Conservation (phyloP, 2,797 vertebrate genomes). For the Cuniculus paca region DNA sequence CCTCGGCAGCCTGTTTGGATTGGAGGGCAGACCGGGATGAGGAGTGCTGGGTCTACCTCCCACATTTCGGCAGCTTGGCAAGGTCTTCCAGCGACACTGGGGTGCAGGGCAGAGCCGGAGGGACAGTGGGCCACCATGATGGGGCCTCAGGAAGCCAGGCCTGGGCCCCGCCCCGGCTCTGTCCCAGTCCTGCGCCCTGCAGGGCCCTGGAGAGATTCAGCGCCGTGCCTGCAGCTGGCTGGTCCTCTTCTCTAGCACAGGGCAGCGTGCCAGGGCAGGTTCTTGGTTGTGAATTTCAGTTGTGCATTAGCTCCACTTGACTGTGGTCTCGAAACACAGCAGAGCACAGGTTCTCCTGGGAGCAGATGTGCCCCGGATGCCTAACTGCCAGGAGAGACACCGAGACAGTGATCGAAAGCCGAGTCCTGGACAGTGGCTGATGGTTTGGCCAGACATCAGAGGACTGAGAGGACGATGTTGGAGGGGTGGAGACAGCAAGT, state of each 20-base stretch:
- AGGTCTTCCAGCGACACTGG: background rate
- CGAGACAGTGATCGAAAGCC: constrained; percentile 16
- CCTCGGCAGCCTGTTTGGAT: constrained; percentile 71
- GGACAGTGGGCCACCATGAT: background rate
- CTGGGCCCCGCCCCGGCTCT: background rate
- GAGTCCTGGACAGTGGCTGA: constrained; percentile 58
- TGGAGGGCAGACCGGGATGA: constrained; percentile 48
- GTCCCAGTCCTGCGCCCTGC: too few species aligned
- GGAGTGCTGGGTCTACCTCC: constrained; percentile 53
- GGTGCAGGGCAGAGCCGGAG: background rate
- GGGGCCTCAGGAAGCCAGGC: background rate
- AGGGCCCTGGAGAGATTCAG: background rate
- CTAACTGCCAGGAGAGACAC: constrained; percentile 46
- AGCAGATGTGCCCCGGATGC: constrained; percentile 34
- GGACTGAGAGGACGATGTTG: constrained; percentile 20
- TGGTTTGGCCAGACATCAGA: constrained; percentile 60
- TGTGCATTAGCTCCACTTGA: constrained; percentile 27
- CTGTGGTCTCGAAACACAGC: constrained; percentile 51
- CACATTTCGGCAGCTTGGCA: constrained; percentile 7
- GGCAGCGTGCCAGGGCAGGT: background rate
- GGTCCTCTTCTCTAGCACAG: background rate
- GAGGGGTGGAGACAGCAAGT: background rate
- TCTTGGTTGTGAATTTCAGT: constrained; percentile 36
- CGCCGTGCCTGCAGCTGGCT: background rate
- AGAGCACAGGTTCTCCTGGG: constrained; percentile 23